phyloP scores from a whole-genome alignment of 2,797 vertebrate species.

The Sebastes matsubarae region DNA sequence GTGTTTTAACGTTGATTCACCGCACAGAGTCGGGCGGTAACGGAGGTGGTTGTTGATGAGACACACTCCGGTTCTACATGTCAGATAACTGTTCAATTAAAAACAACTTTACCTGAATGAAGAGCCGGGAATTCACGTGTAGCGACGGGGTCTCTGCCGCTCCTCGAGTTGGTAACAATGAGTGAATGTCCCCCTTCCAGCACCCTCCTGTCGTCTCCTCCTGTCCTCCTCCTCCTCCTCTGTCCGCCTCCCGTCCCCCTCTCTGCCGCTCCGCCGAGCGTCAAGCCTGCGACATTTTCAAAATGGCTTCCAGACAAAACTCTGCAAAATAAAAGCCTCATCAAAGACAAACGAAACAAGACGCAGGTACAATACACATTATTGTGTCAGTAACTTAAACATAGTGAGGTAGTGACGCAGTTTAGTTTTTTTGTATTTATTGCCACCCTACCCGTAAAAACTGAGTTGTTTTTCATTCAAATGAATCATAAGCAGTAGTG shows the following conservation, averaged over 20 bases:
- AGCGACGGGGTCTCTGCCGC: constrained; percentile 29
- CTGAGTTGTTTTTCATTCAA: background rate
- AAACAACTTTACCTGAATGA: constrained; percentile 62
- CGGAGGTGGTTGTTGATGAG: background rate
- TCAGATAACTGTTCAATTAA: background rate
- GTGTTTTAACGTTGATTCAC: background rate
- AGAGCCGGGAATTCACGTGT: constrained; percentile 44
- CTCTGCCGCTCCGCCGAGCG: background rate
- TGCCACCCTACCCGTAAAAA: background rate
- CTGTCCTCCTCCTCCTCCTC: constrained; percentile 38
- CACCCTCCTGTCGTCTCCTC: constrained; percentile 24
- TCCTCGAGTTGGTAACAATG: constrained; percentile 74
- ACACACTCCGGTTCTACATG: background rate
- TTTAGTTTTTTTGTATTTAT: background rate
- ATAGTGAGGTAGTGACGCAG: background rate
- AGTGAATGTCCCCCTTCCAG: constrained; percentile 49
- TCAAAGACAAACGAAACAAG: background rate
- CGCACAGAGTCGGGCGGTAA: constrained; percentile 19
- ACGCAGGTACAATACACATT: background rate
- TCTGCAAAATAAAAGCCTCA: constrained; percentile 43
- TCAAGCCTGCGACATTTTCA: background rate
- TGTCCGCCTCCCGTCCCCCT: background rate
- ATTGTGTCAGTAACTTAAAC: background rate
- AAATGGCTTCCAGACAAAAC: constrained; percentile 16
- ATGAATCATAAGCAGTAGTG: background rate